Conservation (phyloP, 2,113 vertebrate species). For the Anoplopoma fimbria region DNA sequence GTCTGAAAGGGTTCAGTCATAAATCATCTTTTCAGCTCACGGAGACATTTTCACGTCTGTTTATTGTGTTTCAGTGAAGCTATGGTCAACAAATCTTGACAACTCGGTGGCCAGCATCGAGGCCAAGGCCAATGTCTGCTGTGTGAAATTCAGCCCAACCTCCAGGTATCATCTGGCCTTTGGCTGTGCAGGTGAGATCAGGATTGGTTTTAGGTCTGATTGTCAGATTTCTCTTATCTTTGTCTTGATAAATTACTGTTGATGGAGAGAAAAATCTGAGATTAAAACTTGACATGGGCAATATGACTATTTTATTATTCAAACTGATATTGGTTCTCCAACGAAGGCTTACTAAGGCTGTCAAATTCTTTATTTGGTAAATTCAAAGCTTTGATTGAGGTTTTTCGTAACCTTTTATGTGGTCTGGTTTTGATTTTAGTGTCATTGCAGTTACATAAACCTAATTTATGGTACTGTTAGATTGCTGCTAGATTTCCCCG, state of each 20-base stretch:
- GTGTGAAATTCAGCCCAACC: conserved; percentile 98
- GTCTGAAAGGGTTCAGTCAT: not conserved
- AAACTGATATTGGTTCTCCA: too few relatives aligned
- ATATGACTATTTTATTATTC: too few relatives aligned
- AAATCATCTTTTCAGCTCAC: not conserved
- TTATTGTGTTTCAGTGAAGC: conserved; percentile 87
- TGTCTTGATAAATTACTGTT: not conserved
- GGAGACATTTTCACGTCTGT: not conserved
- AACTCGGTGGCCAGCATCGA: conserved; percentile 99
- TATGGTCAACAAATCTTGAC: conserved; percentile 99
- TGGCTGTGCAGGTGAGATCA: conserved; percentile 94
- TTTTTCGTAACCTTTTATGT: too few relatives aligned
- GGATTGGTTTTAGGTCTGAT: not conserved
- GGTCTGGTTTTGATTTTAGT: too few relatives aligned
- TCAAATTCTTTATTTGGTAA: too few relatives aligned
- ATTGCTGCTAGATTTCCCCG: too few relatives aligned
- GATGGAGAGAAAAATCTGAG: not conserved
- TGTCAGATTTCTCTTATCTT: not conserved
- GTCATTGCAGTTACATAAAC: too few relatives aligned
- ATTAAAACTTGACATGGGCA: too few relatives aligned
- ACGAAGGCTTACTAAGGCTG: too few relatives aligned
- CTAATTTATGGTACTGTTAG: too few relatives aligned
- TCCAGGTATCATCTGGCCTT: conserved; percentile 98
- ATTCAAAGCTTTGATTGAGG: not conserved
- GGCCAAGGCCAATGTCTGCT: conserved; percentile 98